Evolutionary conservation across 2,888 invertebrate species (phyloP).

Genomic region (Sericinus montela): DNA sequence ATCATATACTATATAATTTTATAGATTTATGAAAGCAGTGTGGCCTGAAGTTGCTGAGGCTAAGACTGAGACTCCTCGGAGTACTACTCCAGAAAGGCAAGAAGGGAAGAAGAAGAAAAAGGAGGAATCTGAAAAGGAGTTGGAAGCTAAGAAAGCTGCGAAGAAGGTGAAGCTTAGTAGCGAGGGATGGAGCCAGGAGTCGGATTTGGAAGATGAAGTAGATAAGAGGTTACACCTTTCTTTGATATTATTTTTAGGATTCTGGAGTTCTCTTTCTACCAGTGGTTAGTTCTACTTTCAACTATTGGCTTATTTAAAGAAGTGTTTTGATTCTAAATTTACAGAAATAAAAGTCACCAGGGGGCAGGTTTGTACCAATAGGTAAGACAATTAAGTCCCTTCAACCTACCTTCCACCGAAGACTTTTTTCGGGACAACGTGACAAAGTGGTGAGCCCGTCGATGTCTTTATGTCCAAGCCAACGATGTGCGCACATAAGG

Average conservation of each 20-base stretch:
- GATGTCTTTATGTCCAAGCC: too few relatives aligned
- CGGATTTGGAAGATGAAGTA: constrained; percentile 51
- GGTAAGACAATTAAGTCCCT: too few relatives aligned
- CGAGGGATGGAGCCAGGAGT: constrained; percentile 70
- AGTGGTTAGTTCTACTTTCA: neutral
- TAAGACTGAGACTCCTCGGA: constrained; percentile 31
- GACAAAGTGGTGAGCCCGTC: too few relatives aligned
- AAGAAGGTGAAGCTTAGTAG: constrained; percentile 56
- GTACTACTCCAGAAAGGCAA: constrained; percentile 35
- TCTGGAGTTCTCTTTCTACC: too few relatives aligned
- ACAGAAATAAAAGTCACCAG: too few relatives aligned
- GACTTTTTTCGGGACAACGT: too few relatives aligned
- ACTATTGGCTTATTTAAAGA: too few relatives aligned
- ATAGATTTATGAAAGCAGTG: constrained; percentile 69
- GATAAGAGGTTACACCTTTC: constrained; percentile 42
- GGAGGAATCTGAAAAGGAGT: constrained; percentile 30
- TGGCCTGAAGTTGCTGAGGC: constrained; percentile 54
- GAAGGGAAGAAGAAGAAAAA: constrained; percentile 31
- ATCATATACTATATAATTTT: neutral
- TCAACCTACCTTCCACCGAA: too few relatives aligned
- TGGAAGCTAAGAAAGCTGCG: constrained; percentile 38
- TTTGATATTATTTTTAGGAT: constrained; percentile 2
- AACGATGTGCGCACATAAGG: too few relatives aligned
- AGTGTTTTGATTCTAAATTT: too few relatives aligned
- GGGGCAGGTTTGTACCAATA: too few relatives aligned